A percentile compares a stretch with the other conserved stretches of the same genome.
These are phyloP conservation scores for Phengaris alcon DNA, from an alignment of 2,888 invertebrate species.

Conservation along the genomic window DNA sequence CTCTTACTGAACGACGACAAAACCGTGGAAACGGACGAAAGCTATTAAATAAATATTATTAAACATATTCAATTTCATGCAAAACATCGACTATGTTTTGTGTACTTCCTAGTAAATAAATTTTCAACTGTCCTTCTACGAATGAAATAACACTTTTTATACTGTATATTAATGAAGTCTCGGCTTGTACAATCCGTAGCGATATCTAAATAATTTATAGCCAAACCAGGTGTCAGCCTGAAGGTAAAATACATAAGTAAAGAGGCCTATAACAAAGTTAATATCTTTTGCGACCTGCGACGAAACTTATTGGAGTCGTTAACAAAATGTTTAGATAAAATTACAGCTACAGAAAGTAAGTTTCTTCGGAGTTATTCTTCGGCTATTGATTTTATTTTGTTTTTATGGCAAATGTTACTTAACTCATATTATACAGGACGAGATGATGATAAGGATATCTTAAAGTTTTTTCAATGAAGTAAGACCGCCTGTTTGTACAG, in stretches of 20 bases:
- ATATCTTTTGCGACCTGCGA: constrained; percentile 26
- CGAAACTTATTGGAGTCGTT: constrained; percentile 26
- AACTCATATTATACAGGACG: not conserved
- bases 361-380: not conserved
- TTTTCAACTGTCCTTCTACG: constrained; percentile 44
- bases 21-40: constrained; percentile 4
- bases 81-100: constrained; percentile 41
- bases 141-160: constrained; percentile 57
- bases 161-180: constrained; percentile 66
- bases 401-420: constrained; percentile 4
- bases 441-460: no score
- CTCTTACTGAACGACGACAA: not conserved
- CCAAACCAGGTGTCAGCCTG: constrained; percentile 61
- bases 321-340: constrained; percentile 17
- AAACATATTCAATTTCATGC: constrained; percentile 31
- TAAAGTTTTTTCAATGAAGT: no score
- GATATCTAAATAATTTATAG: constrained; percentile 72
- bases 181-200: constrained; percentile 59
- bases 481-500: not conserved
- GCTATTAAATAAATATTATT: constrained; percentile 33
- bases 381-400: not conserved
- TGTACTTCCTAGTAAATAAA: constrained; percentile 47
- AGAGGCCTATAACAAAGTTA: constrained; percentile 30
- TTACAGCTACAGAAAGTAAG: not conserved
- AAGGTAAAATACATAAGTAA: constrained; percentile 60